Conservation (phyloP, 2,797 vertebrate species). For the Coccyzus lansbergi region DNA sequence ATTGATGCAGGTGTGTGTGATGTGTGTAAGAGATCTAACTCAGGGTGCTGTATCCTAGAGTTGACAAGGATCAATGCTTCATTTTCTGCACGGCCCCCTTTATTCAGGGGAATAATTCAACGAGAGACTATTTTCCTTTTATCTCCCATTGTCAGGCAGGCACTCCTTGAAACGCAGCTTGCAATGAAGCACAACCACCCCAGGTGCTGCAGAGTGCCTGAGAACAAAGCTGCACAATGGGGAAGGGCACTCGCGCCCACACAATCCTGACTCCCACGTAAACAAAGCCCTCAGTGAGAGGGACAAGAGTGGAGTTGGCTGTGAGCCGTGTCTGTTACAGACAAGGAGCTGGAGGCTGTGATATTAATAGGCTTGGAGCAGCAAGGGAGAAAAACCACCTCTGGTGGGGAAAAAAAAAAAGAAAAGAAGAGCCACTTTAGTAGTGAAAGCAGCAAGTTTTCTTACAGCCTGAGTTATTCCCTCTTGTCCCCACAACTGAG, state of each 20-base stretch:
- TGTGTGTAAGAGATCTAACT: slow-evolving; percentile 69
- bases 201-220: slow-evolving; percentile 62
- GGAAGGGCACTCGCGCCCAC: slow-evolving; percentile 26
- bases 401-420: background rate
- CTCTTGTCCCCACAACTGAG: background rate
- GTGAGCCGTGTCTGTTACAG: background rate
- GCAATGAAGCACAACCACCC: slow-evolving; percentile 44
- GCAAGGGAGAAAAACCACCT: background rate
- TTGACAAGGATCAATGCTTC: slow-evolving; percentile 65
- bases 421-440: background rate
- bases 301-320: slow-evolving; percentile 3
- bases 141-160: slow-evolving; percentile 68
- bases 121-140: slow-evolving; percentile 62
- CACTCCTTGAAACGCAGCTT: slow-evolving; percentile 53
- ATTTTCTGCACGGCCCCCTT: slow-evolving; percentile 67
- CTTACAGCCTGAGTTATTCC: background rate
- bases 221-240: slow-evolving; percentile 61
- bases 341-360: background rate
- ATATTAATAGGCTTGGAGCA: slow-evolving; percentile 36
- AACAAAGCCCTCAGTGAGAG: slow-evolving; percentile 55
- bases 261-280: slow-evolving; percentile 23
- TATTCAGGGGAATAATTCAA: slow-evolving; percentile 66
- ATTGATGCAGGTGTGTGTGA: slow-evolving; percentile 63
- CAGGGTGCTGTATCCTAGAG: slow-evolving; percentile 35
- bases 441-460: background rate